Base-by-base conservation (phyloP, 2,888 invertebrate species). In the Lagria hirta region DNA sequence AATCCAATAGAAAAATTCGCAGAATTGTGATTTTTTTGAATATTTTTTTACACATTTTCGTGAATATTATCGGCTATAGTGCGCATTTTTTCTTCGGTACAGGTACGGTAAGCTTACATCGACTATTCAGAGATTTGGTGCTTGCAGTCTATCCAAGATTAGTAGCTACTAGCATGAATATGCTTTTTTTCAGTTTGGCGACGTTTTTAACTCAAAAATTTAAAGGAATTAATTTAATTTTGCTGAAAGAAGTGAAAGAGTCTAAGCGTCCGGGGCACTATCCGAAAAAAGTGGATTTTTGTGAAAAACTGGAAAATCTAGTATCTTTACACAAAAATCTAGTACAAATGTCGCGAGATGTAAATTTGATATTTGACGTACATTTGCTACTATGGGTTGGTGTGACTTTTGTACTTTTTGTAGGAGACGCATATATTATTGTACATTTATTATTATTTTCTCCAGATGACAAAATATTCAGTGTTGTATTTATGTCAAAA, bases 291-390 rank as follows among this genome's bases (percentile, higher is more conserved):
- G 5, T 4, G 4, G 10, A 21, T 13, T 33, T 33, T 21, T 33
- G 33, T n/a, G 21, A 2, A 2, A 7, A 22, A 5, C 4, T 33
- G 7, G 7, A 10, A 2, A 12, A 14, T 10, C 10, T 33, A 8
- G 33, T 12, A 8, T 16, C 6, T 2, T 23, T 33, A 2, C 33
- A 33, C 15, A 33, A 33, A 15, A 33, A n/a, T 10, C 10, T 33
- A 7, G 23, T 33, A 1, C 8, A 22, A 23, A 33, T 22, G 3
- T 15, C 14, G 1, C 21, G 8, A 33, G 23, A 21, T 10, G 6
- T 33, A 12, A 33, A 33, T 13, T 13, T 8, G 3, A 13, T 33
- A n/a, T 33, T 21, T 8, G 13, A 12, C n/a, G n/a, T 22, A 2
- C 23, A 33, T 18, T 8, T n/a, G 14, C 12, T 21, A 5, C 5